Base-by-base conservation (phyloP, 2,888 invertebrate species). In the Philereme transversata region DNA sequence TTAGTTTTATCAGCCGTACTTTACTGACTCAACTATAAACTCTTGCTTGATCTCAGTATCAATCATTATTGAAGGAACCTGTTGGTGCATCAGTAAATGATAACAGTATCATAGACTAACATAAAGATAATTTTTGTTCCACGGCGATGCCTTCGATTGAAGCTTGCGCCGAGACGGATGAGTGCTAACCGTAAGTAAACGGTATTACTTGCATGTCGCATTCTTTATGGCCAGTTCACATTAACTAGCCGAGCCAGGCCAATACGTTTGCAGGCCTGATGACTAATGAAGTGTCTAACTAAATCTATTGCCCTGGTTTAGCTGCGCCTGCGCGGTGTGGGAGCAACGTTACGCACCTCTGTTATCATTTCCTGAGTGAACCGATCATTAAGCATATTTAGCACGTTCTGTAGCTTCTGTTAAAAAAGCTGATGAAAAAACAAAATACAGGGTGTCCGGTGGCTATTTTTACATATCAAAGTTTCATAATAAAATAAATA, bases 321-420 rank as follows among this genome's bases (percentile, higher is more conserved):
- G 47, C 50, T 40, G 22, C 22, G 22, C 35, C 35, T 51, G 22
- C 51, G 60, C 38, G 33, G 44, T 57, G 56, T 61, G 51, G 48
- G 9, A 43, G 9, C 43, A 44, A 5, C 50, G 34, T 43, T 33
- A 74, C 78, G 79, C 82, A 78, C 81, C 79, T 58, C 58, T 84
- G 86, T 87, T 87, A 88, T 88, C 85, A 87, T 87, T 88, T 85
- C 67, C 86, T 86, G 85, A 83, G 72, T 81, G 79, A 79, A 79
- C 82, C 68, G n/a, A 38, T 43, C 7, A 66, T 63, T 53, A 65
- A 66, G 69, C n/a, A 11, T 22, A 35, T 46, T 10, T 63, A 64
- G 57, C 57, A 57, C 60, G 47, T 36, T 55, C 51, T 58, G 44
- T 57, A 40, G 8, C 22, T 6, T 55, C n/a, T 9, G 1, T 22